These are phyloP conservation scores for Sacculina carcini DNA, from an alignment of 2,888 invertebrate genomes.

Conservation along the genomic window DNA sequence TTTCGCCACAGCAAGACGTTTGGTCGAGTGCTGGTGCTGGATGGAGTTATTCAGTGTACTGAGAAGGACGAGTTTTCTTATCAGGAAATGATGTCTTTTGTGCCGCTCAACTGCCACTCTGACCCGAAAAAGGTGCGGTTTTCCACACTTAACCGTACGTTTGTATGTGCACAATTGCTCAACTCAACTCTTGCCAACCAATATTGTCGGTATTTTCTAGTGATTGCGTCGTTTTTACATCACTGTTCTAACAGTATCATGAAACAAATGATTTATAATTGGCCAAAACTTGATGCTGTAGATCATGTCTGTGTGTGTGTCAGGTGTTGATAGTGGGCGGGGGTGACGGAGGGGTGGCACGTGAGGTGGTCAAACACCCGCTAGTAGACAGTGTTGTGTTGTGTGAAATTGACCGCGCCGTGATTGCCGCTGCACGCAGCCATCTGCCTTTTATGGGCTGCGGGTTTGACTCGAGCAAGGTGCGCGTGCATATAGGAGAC, in stretches of 20 bases:
- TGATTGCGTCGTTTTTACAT: no score
- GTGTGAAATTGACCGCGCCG: constrained; percentile 85
- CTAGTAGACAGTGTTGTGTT: constrained; percentile 54
- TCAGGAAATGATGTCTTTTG: constrained; percentile 91
- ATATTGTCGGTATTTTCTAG: no score
- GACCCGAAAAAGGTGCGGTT: constrained; percentile 55
- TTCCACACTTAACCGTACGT: no score
- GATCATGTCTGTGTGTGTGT: background rate
- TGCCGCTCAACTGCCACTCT: constrained; percentile 72
- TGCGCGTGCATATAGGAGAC: constrained; percentile 60
- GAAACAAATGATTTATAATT: no score
- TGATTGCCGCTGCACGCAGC: constrained; percentile 65
- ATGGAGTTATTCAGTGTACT: constrained; percentile 90
- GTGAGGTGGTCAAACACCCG: constrained; percentile 83
- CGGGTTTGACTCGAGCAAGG: constrained; percentile 56
- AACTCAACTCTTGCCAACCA: no score
- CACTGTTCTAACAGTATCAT: no score
- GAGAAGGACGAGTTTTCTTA: constrained; percentile 89
- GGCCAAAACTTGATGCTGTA: no score
- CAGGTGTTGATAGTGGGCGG: constrained; percentile 80
- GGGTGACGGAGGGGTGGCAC: constrained; percentile 88
- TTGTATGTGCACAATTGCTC: no score
- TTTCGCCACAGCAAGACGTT: constrained; percentile 33
- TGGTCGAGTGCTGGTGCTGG: constrained; percentile 64
- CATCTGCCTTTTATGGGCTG: constrained; percentile 71